Base-by-base conservation (phyloP, 2,797 vertebrate genomes). In the Miichthys miiuy region DNA sequence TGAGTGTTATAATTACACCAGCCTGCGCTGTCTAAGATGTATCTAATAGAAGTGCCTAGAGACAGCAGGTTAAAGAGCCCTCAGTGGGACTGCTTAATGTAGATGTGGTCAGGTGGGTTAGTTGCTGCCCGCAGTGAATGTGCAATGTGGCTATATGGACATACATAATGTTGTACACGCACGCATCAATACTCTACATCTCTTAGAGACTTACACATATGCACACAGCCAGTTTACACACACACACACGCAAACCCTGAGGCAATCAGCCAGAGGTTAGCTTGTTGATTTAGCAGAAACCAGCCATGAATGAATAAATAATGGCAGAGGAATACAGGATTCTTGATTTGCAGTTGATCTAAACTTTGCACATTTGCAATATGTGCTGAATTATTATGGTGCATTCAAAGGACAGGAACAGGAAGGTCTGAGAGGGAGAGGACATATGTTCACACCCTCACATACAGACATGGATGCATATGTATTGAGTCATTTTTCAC, bases 1-100 rank as follows among this genome's bases (percentile, higher is more conserved):
- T 58, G 65, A 78, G 66, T 65, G 78, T 69, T 73, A 34, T 68
- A 74, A 83, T 81, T 77, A 85, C 58, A 68, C 47, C 56, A 42
- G 41, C 54, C 42, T 42, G 69, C 11, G 55, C 56, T 48, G 14
- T 68, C 42, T 21, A 20, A 78, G 72, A 79, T 51, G 61, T 44
- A 58, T 76, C 66, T 52, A 38, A 72, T 54, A 55, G 30, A 65
- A 85, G 64, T 74, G 58, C 44, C 47, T 10, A 6, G 73, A 88
- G 74, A 75, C 75, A 68, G 75, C 17, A 70, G 86, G 79, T 83
- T 82, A 85, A 85, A 84, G 63, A 85, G 77, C 41, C 70, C 79
- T 86, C 74, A 75, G 77, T n/a, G 81, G 78, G 51, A 47, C 38
- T 18, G 30, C 57, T 84, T 82, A 70, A 77, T 73, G 68, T 52